Percentiles rank a stretch among this genome's conserved stretches.
Conservation (phyloP, 1,140 invertebrate species). For the Radopholus similis region DNA sequence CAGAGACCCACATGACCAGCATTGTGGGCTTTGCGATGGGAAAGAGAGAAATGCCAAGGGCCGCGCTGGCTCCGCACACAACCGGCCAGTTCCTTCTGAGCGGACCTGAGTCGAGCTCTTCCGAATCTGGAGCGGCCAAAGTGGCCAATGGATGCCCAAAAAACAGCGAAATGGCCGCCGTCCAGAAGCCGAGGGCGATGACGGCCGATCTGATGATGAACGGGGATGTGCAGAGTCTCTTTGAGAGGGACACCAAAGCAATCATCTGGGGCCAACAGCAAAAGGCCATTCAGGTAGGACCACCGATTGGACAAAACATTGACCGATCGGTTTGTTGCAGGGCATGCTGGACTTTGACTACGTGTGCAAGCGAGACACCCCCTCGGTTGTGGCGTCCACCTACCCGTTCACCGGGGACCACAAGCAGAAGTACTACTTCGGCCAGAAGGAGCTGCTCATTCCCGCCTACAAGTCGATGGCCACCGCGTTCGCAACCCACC, state of each 20-base stretch:
- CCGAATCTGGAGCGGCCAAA: neutral
- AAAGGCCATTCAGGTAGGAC: slow-evolving; percentile 76
- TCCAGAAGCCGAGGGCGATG: neutral
- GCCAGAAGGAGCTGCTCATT: slow-evolving; percentile 93
- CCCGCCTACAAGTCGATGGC: slow-evolving; percentile 95
- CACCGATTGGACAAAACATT: slow-evolving; percentile 25
- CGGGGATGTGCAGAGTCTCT: slow-evolving; percentile 64
- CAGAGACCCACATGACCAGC: slow-evolving; percentile 98
- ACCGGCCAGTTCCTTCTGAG: slow-evolving; percentile 88
- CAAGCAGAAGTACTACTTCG: slow-evolving; percentile 99
- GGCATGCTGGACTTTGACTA: slow-evolving; percentile 98
- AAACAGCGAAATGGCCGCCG: slow-evolving; percentile 7
- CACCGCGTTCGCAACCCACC: slow-evolving; percentile 89
- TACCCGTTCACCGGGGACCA: slow-evolving; percentile 98
- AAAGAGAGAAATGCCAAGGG: slow-evolving; percentile 66
- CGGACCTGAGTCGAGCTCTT: slow-evolving; percentile 61
- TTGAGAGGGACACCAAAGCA: slow-evolving; percentile 79
- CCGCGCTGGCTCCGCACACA: slow-evolving; percentile 69
- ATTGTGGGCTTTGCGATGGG: slow-evolving; percentile 96
- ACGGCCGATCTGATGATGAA: neutral
- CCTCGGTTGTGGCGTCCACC: slow-evolving; percentile 83
- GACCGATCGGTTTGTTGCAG: slow-evolving; percentile 17
- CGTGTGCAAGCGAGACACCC: slow-evolving; percentile 81
- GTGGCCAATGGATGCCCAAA: slow-evolving; percentile 5
- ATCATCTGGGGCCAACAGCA: slow-evolving; percentile 99